Base-by-base conservation (phyloP, 2,888 invertebrate species). In the Aphodius sticticus region DNA sequence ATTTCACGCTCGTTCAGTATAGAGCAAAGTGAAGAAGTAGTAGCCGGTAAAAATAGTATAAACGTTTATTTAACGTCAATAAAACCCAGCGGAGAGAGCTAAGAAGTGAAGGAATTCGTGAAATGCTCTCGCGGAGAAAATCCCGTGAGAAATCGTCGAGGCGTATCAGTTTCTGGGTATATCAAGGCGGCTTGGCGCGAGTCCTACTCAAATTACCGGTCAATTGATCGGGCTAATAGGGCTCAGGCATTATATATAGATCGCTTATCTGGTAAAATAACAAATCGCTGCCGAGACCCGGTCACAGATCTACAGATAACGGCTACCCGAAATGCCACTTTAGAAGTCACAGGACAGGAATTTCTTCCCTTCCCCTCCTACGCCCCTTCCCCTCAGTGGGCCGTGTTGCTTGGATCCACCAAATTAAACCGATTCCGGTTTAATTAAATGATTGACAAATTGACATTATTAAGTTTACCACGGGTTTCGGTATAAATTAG, bases 361-460 rank as follows among this genome's bases (percentile, higher is more conserved):
- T 53, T 76, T 36, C 15, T 38, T 16, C 72, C 72, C 70, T 74
- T 69, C 76, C 53, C 76, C 37, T 79, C 83, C 81, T 79, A 78
- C 71, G 76, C 84, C 83, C 81, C 84, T 84, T 86, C 84, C 85
- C 87, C 1, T 26, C 26, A 3, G 26, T 26, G 26, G 26, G 26
- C 3, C 26, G 26, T 26, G 26, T 26, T 26, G 26, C 26, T 26
- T 26, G 26, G 26, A 26, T 35, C 35, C 74, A 35, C 37, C 86
- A 86, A 87, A 86, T 86, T 84, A 85, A 83, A 84, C 85, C 85
- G 85, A 87, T 87, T 86, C 86, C 84, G 80, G 85, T 88, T 87
- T 88, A 88, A 88, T 88, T 88, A 87, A 86, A 86, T 83, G 82
- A 82, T 84, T 87, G 87, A 88, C 88, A 88, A 88, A 88, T 88